Evolutionary conservation across 2,113 vertebrate species (phyloP), one percentile per base, ranked within the genome.

Genomic region (Psittacus erithacus): DNA sequence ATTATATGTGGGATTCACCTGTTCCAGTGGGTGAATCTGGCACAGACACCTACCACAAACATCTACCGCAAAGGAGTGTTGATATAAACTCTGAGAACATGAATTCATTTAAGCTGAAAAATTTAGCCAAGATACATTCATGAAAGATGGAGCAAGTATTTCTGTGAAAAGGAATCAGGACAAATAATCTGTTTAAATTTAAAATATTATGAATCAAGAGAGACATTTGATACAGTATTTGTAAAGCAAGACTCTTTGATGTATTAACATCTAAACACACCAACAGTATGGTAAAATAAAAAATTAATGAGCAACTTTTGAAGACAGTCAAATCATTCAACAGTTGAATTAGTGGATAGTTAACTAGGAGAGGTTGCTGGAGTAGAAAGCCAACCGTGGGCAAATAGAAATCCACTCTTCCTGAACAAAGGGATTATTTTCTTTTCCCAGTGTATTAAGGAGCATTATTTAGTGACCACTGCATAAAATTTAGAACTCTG

Each of bases 191-290:
- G n/a, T 74, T 86, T 85, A 79, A 76, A 79, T 79, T 67, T 86
- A 80, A 74, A 93, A 59, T 67, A 43, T 5, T 77, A 27, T 3
- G 5, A 78, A 47, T 41, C 76, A 53, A 67, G 71, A 74, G 83
- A 43, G 63, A 20, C 0, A 2, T 73, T n/a, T 84, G 84, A 46
- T 92, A 17, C 1, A 57, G 38, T 71, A 76, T 82, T 87, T 94
- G 78, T 91, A 95, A 93, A 88, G 79, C n/a, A 74, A 67, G 38
- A 38, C 88, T 80, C 59, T 94, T 93, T 90, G 68, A 53, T 83
- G 19, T 88, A 28, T 74, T 86, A 88, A 22, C 31, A 38, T 74
- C 71, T 86, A 67, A 94, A 92, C 50, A 33, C 49, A 29, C 46
- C 46, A 81, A 49, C 19, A 35, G 31, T 41, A 17, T 62, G 55